Evolutionary conservation across 2,113 vertebrate species (phyloP).

Genomic region (Nestor notabilis): DNA sequence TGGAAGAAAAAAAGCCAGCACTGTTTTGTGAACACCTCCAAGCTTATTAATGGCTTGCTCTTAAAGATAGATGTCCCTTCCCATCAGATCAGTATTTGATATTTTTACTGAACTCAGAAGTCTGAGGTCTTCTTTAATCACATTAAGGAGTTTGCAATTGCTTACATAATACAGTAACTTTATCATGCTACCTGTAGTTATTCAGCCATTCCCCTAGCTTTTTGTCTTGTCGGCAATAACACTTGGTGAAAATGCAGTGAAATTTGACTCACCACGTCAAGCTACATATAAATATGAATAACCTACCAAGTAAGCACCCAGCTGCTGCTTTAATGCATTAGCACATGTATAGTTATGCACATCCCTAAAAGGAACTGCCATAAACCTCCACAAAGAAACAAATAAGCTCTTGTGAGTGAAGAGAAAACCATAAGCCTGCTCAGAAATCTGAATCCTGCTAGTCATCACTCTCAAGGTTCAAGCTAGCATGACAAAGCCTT

Average conservation of each 20-base stretch:
- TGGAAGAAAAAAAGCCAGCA: not conserved
- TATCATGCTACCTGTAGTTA: not conserved
- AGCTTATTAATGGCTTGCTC: conserved; percentile 28
- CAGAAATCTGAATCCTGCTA: conserved; percentile 43
- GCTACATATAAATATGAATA: conserved; percentile 29
- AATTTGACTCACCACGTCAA: conserved; percentile 20
- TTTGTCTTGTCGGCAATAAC: not conserved
- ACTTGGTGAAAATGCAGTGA: not conserved
- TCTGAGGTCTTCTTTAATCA: conserved; percentile 28
- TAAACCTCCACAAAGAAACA: conserved; percentile 41
- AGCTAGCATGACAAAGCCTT: conserved; percentile 57
- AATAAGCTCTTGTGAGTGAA: conserved; percentile 31
- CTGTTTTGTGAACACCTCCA: conserved; percentile 57
- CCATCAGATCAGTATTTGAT: conserved; percentile 33
- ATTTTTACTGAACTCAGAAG: conserved; percentile 16
- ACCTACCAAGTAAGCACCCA: conserved; percentile 22
- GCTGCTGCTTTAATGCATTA: conserved; percentile 34
- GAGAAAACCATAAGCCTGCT: not conserved
- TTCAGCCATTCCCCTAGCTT: not conserved
- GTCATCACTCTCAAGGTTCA: conserved; percentile 40
- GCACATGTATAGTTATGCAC: conserved; percentile 40
- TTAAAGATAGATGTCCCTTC: conserved; percentile 28
- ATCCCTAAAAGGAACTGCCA: conserved; percentile 25
- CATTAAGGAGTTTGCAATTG: conserved; percentile 9
- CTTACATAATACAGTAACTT: not conserved